Percentiles rank a stretch among this genome's conserved stretches.
Conservation (phyloP, 2,113 vertebrate species). For the Lepus timidus region DNA sequence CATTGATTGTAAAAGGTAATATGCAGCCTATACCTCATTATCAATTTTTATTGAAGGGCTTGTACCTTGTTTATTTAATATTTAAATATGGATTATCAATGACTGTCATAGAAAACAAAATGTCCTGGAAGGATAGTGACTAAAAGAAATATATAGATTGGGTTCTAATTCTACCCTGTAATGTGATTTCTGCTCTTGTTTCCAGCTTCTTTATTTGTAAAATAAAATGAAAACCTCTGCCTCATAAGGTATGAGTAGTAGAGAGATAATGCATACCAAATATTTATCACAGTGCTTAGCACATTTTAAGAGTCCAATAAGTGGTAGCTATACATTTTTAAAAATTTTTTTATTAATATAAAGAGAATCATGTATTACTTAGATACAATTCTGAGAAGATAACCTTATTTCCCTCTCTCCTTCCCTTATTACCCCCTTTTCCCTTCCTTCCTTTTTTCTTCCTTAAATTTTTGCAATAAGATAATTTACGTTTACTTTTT, state of each 20-base stretch:
- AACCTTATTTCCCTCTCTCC: no score
- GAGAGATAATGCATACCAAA: neutral
- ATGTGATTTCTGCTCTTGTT: neutral
- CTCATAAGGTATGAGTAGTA: neutral
- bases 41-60: neutral
- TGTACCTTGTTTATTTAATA: slow-evolving; percentile 39
- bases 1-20: slow-evolving; percentile 28
- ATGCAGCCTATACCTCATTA: neutral
- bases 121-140: neutral
- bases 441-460: no score
- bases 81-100: slow-evolving; percentile 26
- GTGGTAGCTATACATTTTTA: neutral
- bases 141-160: slow-evolving; percentile 3
- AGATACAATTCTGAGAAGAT: no score
- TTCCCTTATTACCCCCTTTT: no score
- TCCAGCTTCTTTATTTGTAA: neutral
- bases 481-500: neutral
- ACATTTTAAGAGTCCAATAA: neutral
- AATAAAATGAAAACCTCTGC: neutral
- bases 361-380: no score
- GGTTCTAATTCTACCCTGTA: neutral
- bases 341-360: no score
- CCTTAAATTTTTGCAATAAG: no score
- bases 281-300: neutral
- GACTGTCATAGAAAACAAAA: slow-evolving; percentile 19